Conservation (phyloP, 2,797 vertebrate genomes). For the Poeciliopsis gracilis region DNA sequence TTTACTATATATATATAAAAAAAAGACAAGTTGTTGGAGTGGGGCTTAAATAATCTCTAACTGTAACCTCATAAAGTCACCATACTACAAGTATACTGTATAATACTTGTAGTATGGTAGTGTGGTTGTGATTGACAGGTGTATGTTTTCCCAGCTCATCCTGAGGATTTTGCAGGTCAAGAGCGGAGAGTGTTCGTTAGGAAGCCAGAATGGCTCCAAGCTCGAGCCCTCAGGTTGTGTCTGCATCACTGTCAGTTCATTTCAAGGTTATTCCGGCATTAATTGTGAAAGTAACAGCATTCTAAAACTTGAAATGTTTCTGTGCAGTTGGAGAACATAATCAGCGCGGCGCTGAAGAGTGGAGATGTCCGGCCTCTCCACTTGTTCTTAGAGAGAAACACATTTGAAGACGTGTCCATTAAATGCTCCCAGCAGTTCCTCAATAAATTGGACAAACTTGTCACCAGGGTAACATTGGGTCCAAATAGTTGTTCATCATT, state of each 20-base stretch:
- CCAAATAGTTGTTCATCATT: background rate
- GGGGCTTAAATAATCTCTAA: background rate
- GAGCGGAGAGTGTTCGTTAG: background rate
- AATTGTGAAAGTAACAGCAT: background rate
- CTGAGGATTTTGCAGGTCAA: slow-evolving; percentile 8
- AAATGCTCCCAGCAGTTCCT: slow-evolving; percentile 90
- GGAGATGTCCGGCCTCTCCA: slow-evolving; percentile 80
- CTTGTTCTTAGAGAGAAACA: slow-evolving; percentile 79
- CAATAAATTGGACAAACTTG: slow-evolving; percentile 88
- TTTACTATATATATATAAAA: background rate
- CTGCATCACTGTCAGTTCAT: background rate
- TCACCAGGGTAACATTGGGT: slow-evolving; percentile 82
- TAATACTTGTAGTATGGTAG: background rate
- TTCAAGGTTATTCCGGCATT: background rate
- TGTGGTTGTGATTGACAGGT: background rate
- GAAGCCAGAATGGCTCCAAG: slow-evolving; percentile 56
- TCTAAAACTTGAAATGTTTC: background rate
- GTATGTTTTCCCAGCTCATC: background rate
- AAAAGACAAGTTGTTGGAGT: no score
- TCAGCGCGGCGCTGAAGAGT: slow-evolving; percentile 84
- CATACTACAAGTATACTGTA: no score
- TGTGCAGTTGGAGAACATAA: slow-evolving; percentile 85
- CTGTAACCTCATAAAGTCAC: background rate
- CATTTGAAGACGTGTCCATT: slow-evolving; percentile 63
- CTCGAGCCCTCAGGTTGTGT: slow-evolving; percentile 61